Base-by-base conservation (phyloP, 2,797 vertebrate species). In the Enteromius argenteus region DNA sequence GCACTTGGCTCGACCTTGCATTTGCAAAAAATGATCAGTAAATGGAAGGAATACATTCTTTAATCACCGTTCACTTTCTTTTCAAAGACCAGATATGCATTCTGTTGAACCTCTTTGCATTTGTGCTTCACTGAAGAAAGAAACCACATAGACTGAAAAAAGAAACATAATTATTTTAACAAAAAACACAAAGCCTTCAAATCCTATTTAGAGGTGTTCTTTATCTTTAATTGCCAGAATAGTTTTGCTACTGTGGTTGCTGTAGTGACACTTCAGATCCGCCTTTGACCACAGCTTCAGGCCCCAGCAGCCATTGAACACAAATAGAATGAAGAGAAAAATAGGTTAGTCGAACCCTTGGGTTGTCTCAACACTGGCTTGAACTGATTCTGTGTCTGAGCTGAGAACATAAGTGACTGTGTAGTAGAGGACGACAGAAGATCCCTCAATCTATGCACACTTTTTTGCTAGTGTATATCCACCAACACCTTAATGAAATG, bases 321-420 rank as follows among this genome's bases (percentile, higher is more conserved):
- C 81, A 84, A 84, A 78, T 58, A 84, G 73, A 69, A 69, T n/a
- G 58, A 56, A 39, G 49, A 83, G 49, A 21, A 66, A 81, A 78
- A 84, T 84, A 84, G 82, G 82, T 78, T 78, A 84, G 37, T 84
- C 74, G 13, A 84, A 78, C 49, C 74, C 74, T 77, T 69, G 64
- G 64, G 82, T 69, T 32, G 64, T 86, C 69, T 71, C 8, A 10
- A 67, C 64, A 49, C 71, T 44, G n/a, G 15, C 42, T 42, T 68
- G 19, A 13, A 56, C 68, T 71, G 66, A 60, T 49, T 79, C 64
- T 78, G 51, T 79, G 71, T 46, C 77, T 79, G 42, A 75, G 42
- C 30, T 27, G 13, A 72, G 69, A 49, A 73, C n/a, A 73, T 15
- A 23, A 73, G 42, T 66, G 42, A 49, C 39, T 46, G 27, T 81